These are phyloP conservation scores for Oedothorax gibbosus DNA, from an alignment of 1,140 invertebrate genomes.

Conservation along the genomic window DNA sequence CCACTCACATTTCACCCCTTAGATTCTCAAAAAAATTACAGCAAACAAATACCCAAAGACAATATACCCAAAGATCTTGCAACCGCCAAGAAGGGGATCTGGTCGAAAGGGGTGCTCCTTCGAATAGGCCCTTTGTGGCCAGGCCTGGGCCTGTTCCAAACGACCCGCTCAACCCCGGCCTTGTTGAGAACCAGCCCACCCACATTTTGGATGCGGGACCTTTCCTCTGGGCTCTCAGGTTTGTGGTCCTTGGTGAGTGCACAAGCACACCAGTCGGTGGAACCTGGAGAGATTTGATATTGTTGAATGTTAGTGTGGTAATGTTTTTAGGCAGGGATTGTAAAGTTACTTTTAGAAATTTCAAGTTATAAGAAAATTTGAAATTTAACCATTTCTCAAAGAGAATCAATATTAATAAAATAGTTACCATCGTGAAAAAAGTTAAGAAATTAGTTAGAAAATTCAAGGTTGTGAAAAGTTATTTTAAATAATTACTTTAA, in stretches of 20 bases:
- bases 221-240: slow-evolving; percentile 89
- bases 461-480: too few species aligned
- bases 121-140: slow-evolving; percentile 80
- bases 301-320: too few species aligned
- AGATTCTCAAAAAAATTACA: not conserved
- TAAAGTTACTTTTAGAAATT: too few species aligned
- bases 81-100: slow-evolving; percentile 96
- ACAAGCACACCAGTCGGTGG: slow-evolving; percentile 80
- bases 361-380: too few species aligned
- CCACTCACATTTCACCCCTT: not conserved
- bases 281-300: slow-evolving; percentile 67
- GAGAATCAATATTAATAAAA: too few species aligned
- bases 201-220: slow-evolving; percentile 81
- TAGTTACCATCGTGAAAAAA: too few species aligned
- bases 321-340: too few species aligned
- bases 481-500: too few species aligned
- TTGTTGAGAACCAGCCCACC: slow-evolving; percentile 87
- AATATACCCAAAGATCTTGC: slow-evolving; percentile 87
- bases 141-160: slow-evolving; percentile 92
- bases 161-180: slow-evolving; percentile 92
- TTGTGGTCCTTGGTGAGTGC: slow-evolving; percentile 93
- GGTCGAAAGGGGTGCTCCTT: slow-evolving; percentile 87
- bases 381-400: too few species aligned
- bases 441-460: too few species aligned
- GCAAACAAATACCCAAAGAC: not conserved